Conservation (phyloP, 1,140 invertebrate species). For the Brachionus paranguensis region DNA sequence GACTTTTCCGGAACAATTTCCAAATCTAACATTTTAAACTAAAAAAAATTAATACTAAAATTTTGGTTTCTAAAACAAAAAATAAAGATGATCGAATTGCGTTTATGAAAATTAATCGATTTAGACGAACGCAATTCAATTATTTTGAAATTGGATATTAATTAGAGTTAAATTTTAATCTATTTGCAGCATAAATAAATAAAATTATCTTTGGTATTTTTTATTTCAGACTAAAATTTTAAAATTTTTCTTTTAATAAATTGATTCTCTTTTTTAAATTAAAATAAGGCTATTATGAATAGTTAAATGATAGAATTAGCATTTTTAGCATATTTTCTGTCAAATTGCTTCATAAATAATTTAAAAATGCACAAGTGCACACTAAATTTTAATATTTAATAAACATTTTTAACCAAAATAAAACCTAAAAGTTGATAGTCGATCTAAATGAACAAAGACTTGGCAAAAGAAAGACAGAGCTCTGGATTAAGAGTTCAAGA, state of each 20-base stretch:
- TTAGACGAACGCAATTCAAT: neutral
- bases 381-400: neutral
- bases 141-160: neutral
- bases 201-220: neutral
- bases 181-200: neutral
- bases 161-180: neutral
- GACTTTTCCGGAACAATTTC: constrained; percentile 27
- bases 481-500: neutral
- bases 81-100: neutral
- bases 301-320: constrained; percentile 15
- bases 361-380: neutral
- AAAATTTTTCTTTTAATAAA: neutral
- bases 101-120: neutral
- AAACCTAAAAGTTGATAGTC: neutral
- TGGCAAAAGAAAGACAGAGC: neutral
- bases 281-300: neutral
- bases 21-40: constrained; percentile 29
- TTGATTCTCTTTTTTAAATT: neutral
- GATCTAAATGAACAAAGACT: neutral
- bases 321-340: constrained; percentile 6
- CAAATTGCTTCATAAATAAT: constrained; percentile 1
- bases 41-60: neutral
- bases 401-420: neutral
- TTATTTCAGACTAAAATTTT: neutral
- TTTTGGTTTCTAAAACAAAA: neutral